These are phyloP conservation scores for Bursaphelenchus mucronatus DNA, from an alignment of 1,140 invertebrate species.

Conservation along the genomic window DNA sequence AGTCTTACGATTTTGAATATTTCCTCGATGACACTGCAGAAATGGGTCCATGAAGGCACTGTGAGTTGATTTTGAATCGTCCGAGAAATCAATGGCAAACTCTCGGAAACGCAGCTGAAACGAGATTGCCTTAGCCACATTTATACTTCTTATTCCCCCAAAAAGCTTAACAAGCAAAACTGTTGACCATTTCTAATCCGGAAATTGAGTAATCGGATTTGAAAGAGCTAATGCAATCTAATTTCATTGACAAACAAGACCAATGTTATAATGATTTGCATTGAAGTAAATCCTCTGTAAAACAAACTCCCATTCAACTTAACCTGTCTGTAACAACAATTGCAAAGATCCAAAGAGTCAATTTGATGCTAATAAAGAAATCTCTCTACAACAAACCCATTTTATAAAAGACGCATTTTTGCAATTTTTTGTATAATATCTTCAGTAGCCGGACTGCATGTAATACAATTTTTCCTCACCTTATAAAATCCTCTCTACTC, in stretches of 20 bases:
- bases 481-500: slow-evolving; percentile 22
- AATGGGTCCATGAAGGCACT: slow-evolving; percentile 30
- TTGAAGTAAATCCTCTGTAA: too few species aligned
- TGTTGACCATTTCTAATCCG: not conserved
- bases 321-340: too few species aligned
- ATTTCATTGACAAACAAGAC: too few species aligned
- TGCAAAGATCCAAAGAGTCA: too few species aligned
- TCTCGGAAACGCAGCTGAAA: slow-evolving; percentile 23
- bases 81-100: slow-evolving; percentile 25
- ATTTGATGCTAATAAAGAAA: too few species aligned
- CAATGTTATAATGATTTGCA: too few species aligned
- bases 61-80: slow-evolving; percentile 30
- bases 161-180: not conserved
- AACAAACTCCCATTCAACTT: too few species aligned
- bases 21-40: slow-evolving; percentile 23
- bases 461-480: not conserved
- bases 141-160: not conserved
- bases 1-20: slow-evolving; percentile 30
- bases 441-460: not conserved
- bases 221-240: too few species aligned
- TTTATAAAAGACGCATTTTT: not conserved
- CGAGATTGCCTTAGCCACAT: too few species aligned
- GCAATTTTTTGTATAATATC: too few species aligned
- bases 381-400: too few species aligned
- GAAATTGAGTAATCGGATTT: too few species aligned